phyloP scores from a whole-genome alignment of 2,113 vertebrate genomes.

The Hiodon alosoides region DNA sequence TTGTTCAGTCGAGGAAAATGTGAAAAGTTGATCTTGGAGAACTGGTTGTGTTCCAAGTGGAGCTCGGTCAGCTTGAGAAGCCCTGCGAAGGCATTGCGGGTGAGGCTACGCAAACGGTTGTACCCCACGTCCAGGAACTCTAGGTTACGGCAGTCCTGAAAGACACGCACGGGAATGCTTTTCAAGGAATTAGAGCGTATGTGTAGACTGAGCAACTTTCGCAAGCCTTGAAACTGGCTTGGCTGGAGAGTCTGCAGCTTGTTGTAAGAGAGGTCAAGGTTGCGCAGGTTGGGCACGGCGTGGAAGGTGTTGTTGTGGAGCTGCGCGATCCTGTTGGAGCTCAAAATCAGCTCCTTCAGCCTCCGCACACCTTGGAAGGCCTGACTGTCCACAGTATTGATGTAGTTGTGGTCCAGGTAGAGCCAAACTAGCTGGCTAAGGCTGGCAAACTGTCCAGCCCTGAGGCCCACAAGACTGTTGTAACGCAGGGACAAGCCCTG shows the following conservation, averaged over 20 bases:
- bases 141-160: slow-evolving; percentile 91
- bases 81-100: slow-evolving; percentile 88
- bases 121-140: slow-evolving; percentile 94
- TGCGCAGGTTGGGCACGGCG: slow-evolving; percentile 84
- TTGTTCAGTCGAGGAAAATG: slow-evolving; percentile 92
- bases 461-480: slow-evolving; percentile 90
- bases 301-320: slow-evolving; percentile 90
- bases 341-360: slow-evolving; percentile 92
- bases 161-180: slow-evolving; percentile 81
- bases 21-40: slow-evolving; percentile 94
- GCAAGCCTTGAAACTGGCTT: slow-evolving; percentile 82
- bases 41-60: slow-evolving; percentile 52
- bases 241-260: slow-evolving; percentile 82
- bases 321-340: slow-evolving; percentile 87
- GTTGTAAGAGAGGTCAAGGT: slow-evolving; percentile 94
- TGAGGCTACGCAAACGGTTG: slow-evolving; percentile 87
- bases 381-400: slow-evolving; percentile 80
- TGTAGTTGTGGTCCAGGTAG: slow-evolving; percentile 96
- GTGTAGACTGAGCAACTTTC: slow-evolving; percentile 89
- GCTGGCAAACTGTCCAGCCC: slow-evolving; percentile 83
- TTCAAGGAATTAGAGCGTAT: slow-evolving; percentile 89
- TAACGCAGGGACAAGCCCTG: slow-evolving; percentile 91
- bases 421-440: slow-evolving; percentile 94
- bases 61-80: slow-evolving; percentile 88
- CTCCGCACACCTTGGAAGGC: slow-evolving; percentile 87